A percentile compares a stretch with the other conserved stretches of the same genome.
Conservation (phyloP, 2,888 invertebrate species). For the Tridacna crocea region DNA sequence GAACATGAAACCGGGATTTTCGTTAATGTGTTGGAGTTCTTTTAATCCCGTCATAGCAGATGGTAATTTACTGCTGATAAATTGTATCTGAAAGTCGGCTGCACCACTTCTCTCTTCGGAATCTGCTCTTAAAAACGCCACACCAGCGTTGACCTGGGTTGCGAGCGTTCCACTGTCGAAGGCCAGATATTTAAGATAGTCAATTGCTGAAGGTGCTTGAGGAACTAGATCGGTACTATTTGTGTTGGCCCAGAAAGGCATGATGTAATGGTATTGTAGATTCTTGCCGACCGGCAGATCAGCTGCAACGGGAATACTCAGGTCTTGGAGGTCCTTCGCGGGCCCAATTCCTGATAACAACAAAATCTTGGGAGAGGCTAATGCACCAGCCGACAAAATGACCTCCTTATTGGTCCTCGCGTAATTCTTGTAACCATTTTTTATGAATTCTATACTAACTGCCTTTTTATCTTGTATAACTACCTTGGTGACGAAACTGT, state of each 20-base stretch:
- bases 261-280: conserved; percentile 73
- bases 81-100: conserved; percentile 41
- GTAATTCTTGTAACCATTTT: conserved; percentile 48
- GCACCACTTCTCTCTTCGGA: background rate
- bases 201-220: background rate
- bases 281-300: conserved; percentile 80
- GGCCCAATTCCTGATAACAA: conserved; percentile 83
- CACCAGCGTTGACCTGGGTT: background rate
- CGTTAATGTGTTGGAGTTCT: background rate
- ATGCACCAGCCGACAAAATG: conserved; percentile 80
- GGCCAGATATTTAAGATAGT: conserved; percentile 22
- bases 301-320: conserved; percentile 74
- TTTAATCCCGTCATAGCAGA: background rate
- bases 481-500: conserved; percentile 69
- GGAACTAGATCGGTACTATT: background rate
- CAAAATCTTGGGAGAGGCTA: conserved; percentile 81
- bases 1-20: conserved; percentile 28
- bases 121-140: conserved; percentile 23
- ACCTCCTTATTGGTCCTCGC: conserved; percentile 71
- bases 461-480: conserved; percentile 62
- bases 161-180: conserved; percentile 34
- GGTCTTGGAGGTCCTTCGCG: conserved; percentile 73
- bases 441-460: conserved; percentile 67
- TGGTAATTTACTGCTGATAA: conserved; percentile 13
- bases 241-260: conserved; percentile 13